phyloP scores from a whole-genome alignment of 2,113 vertebrate genomes.

The human (Homo sapiens) region GRCh38 chr17:81002501-81003000 shows the following conservation, averaged over 20 bases:
- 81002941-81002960: no score
- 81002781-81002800: not conserved
- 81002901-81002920: not conserved
- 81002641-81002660: not conserved
- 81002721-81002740: not conserved
- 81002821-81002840: not conserved
- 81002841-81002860: not conserved
- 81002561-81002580: not conserved
- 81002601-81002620: not conserved
- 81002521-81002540: not conserved
- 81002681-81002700: not conserved
- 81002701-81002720: no score
- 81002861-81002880: not conserved
- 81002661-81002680: not conserved
- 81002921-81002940: not conserved
- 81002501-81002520: not conserved
- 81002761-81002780: not conserved
- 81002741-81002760: no score
- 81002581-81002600: accelerated
- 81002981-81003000: no score
- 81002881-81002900: not conserved
- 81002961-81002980: no score
- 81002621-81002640: not conserved
- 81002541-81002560: accelerated
- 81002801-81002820: not conserved